Conservation (phyloP, 2,797 vertebrate genomes). For the Sebastes ruberrimus region DNA sequence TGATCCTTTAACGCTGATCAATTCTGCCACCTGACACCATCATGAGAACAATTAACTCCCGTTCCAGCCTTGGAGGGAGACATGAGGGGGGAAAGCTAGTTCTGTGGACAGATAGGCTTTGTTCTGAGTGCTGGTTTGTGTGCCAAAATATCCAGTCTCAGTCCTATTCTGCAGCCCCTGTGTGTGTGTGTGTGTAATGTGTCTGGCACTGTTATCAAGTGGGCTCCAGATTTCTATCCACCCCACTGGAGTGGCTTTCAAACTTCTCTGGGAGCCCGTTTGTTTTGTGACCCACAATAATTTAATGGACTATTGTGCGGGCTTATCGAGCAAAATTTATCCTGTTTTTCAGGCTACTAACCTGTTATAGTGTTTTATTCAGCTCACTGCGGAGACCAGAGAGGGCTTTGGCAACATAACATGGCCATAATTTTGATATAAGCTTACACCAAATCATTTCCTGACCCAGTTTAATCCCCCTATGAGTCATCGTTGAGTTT, state of each 20-base stretch:
- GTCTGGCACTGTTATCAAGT: conserved; percentile 63
- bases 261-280: conserved; percentile 61
- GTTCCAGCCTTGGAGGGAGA: conserved; percentile 48
- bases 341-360: conserved; percentile 54
- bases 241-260: conserved; percentile 55
- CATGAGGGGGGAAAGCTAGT: conserved; percentile 42
- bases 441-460: conserved; percentile 42
- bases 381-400: conserved; percentile 34
- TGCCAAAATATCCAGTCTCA: conserved; percentile 55
- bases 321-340: conserved; percentile 46
- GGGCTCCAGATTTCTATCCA: conserved; percentile 66
- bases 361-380: conserved; percentile 48
- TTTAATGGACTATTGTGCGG: conserved; percentile 59
- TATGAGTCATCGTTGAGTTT: conserved; percentile 49
- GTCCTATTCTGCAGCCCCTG: conserved; percentile 43
- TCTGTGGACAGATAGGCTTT: conserved; percentile 55
- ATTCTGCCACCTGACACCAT: conserved; percentile 79
- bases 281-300: conserved; percentile 67
- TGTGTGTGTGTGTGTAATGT: conserved; percentile 45
- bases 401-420: conserved; percentile 35
- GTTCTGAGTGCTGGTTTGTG: conserved; percentile 41
- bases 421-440: conserved; percentile 42
- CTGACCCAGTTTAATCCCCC: conserved; percentile 63
- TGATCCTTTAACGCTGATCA: conserved; percentile 78
- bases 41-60: conserved; percentile 79